A percentile compares a stretch with the other conserved stretches of the same genome.
phyloP scores from a whole-genome alignment of 2,888 invertebrate genomes.

The Polylopha cassiicola region DNA sequence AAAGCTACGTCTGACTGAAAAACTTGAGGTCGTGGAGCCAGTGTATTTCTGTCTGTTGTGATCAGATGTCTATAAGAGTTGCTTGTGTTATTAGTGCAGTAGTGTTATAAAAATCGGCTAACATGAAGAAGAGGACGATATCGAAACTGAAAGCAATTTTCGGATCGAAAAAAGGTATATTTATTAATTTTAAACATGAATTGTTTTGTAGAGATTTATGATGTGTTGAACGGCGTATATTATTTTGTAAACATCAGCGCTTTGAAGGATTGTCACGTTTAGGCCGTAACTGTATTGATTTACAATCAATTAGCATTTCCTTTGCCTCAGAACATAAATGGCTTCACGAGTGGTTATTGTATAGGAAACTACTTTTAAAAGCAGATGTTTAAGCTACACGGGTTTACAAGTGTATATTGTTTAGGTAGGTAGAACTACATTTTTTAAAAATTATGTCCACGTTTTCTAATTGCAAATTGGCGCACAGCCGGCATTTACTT shows the following conservation, averaged over 20 bases:
- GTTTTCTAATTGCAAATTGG: too few relatives aligned
- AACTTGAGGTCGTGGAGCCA: constrained; percentile 69
- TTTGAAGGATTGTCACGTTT: constrained; percentile 30
- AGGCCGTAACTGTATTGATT: constrained; percentile 16
- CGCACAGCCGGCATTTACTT: too few relatives aligned
- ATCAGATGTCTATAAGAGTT: constrained; percentile 54
- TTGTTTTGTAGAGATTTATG: too few relatives aligned
- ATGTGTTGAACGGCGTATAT: too few relatives aligned
- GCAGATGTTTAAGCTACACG: background rate
- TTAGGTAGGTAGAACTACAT: background rate
- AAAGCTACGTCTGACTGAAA: constrained; percentile 68
- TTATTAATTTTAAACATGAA: constrained; percentile 15
- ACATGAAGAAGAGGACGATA: constrained; percentile 71
- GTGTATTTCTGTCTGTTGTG: constrained; percentile 70
- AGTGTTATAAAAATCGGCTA: constrained; percentile 32
- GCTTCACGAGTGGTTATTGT: background rate
- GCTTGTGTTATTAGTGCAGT: constrained; percentile 42
- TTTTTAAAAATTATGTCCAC: background rate
- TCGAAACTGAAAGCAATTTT: constrained; percentile 69
- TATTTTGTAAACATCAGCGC: constrained; percentile 24
- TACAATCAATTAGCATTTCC: constrained; percentile 12
- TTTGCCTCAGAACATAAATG: background rate
- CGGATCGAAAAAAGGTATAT: constrained; percentile 64
- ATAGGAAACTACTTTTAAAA: too few relatives aligned
- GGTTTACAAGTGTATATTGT: too few relatives aligned